phyloP scores from a whole-genome alignment of 2,113 vertebrate species.

The Ceratotherium simum region DNA sequence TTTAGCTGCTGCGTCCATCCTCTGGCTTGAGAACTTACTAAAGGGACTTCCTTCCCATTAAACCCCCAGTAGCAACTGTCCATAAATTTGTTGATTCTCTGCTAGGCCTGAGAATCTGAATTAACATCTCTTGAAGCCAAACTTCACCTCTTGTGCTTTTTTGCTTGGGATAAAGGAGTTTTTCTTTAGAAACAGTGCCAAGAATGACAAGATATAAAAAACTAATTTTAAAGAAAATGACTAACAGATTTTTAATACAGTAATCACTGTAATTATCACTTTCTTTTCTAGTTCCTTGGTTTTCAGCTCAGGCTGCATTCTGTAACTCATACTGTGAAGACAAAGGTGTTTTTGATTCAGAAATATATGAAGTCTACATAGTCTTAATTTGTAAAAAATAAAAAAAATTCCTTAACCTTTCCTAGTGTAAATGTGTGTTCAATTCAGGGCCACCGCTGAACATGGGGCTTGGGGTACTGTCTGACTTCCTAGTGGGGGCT shows the following conservation, averaged over 20 bases:
- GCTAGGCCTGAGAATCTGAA: conserved; percentile 49
- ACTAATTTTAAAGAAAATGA: conserved; percentile 81
- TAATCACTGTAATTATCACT: conserved; percentile 77
- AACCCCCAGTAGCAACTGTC: neutral
- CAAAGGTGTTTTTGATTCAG: conserved; percentile 82
- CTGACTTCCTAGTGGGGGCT: neutral
- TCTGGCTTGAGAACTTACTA: conserved; percentile 32
- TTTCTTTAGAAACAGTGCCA: conserved; percentile 89
- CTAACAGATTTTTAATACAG: conserved; percentile 83
- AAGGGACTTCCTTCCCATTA: neutral
- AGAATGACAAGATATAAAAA: conserved; percentile 80
- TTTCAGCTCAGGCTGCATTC: conserved; percentile 82
- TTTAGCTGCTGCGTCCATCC: conserved; percentile 18
- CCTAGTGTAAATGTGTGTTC: neutral
- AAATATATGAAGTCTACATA: conserved; percentile 80
- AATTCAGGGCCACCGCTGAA: neutral
- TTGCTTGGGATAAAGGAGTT: conserved; percentile 82
- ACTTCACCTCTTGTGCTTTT: conserved; percentile 78
- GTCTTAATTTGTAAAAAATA: conserved; percentile 88
- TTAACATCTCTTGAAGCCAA: conserved; percentile 79
- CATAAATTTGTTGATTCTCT: conserved; percentile 1
- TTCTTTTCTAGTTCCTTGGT: conserved; percentile 78
- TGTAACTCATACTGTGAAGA: conserved; percentile 85
- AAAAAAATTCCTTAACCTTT: conserved; percentile 86
- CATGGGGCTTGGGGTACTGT: neutral